Conservation (phyloP, 2,113 vertebrate species). For the Rhodinocichla rosea region DNA sequence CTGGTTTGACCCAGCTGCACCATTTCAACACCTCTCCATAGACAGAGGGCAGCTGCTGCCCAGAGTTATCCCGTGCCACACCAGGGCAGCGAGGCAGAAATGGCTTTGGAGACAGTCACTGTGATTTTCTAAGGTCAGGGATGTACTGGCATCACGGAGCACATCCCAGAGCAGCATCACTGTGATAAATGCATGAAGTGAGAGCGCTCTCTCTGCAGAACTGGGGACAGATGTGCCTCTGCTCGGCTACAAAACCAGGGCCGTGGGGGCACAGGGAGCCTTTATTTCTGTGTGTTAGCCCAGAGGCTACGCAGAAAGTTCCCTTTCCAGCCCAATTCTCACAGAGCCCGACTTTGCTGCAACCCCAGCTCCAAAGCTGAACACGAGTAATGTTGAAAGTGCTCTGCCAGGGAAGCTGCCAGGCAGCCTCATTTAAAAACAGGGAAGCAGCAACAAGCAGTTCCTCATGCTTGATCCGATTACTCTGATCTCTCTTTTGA, state of each 20-base stretch:
- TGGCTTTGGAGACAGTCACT: background rate
- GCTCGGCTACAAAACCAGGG: background rate
- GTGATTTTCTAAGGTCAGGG: background rate
- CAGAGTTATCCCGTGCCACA: background rate
- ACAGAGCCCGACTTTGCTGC: background rate
- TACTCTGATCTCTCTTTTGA: slow-evolving; percentile 71
- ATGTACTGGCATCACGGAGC: background rate
- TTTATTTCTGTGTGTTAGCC: background rate
- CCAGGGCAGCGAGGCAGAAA: background rate
- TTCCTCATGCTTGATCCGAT: slow-evolving; percentile 67
- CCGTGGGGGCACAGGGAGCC: background rate
- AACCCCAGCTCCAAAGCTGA: background rate
- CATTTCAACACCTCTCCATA: background rate
- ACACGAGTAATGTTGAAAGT: background rate
- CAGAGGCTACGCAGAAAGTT: background rate
- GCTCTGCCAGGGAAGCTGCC: slow-evolving; percentile 24
- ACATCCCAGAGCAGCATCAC: background rate
- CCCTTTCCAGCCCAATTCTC: background rate
- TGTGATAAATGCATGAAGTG: background rate
- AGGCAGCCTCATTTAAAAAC: slow-evolving; percentile 48
- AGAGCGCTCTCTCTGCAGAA: background rate
- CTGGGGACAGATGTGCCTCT: background rate
- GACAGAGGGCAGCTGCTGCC: background rate
- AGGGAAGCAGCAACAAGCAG: slow-evolving; percentile 65
- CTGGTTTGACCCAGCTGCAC: background rate